These are phyloP conservation scores for Octomys mimax DNA, from an alignment of 2,797 vertebrate species.

Conservation along the genomic window DNA sequence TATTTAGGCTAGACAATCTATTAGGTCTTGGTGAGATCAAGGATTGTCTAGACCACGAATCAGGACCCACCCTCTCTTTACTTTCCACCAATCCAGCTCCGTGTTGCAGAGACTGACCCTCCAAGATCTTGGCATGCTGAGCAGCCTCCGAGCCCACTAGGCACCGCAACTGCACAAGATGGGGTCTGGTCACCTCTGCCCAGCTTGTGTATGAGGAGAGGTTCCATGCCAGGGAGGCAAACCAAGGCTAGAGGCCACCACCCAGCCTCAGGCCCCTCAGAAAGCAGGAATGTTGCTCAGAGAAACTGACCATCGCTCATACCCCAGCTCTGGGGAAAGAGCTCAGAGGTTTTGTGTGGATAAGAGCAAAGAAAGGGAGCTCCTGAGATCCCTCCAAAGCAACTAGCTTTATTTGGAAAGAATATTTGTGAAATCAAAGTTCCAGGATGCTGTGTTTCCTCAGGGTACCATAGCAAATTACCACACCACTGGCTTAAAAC, in stretches of 20 bases:
- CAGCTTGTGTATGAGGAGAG: not conserved
- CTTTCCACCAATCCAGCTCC: not conserved
- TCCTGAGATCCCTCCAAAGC: not conserved
- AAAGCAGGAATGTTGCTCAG: not conserved
- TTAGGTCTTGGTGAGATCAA: not conserved
- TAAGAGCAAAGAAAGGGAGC: not conserved
- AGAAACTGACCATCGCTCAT: not conserved
- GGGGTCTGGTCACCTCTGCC: not conserved
- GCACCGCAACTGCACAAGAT: not conserved
- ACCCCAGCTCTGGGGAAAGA: not conserved
- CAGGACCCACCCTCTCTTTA: not conserved
- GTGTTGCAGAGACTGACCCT: not conserved
- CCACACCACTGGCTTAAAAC: not conserved
- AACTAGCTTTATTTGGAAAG: not conserved
- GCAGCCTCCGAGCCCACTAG: rapidly evolving
- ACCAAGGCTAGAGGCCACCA: not conserved
- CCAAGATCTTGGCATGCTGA: not conserved
- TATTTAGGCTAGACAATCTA: not conserved
- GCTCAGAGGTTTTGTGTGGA: not conserved
- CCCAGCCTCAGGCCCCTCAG: no score
- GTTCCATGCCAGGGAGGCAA: not conserved
- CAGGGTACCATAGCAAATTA: not conserved
- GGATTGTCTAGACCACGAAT: not conserved
- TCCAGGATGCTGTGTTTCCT: not conserved
- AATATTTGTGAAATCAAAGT: not conserved